phyloP scores from a whole-genome alignment of 2,113 vertebrate genomes.

The Ancistrus triradiatus region DNA sequence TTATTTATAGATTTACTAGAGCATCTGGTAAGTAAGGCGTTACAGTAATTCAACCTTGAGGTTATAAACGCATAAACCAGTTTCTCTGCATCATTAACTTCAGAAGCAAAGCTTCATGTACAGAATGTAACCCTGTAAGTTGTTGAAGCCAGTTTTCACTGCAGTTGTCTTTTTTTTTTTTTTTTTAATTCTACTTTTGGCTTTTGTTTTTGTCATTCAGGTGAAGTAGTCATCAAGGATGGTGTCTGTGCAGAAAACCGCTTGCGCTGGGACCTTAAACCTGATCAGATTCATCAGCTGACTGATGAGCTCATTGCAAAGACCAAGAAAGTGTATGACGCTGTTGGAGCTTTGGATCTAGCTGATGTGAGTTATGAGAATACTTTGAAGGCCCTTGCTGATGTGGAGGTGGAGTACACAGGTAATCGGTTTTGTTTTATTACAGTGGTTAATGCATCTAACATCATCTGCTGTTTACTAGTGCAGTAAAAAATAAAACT shows the following conservation, averaged over 20 bases:
- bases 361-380: slow-evolving; percentile 76
- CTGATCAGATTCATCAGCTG: slow-evolving; percentile 73
- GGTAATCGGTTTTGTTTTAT: slow-evolving; percentile 60
- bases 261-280: slow-evolving; percentile 84
- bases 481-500: too few species aligned
- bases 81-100: too few species aligned
- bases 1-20: too few species aligned
- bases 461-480: too few species aligned
- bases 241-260: slow-evolving; percentile 58
- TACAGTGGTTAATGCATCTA: not conserved
- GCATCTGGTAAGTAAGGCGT: too few species aligned
- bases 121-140: too few species aligned
- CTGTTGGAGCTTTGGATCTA: slow-evolving; percentile 73
- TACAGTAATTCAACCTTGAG: too few species aligned
- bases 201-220: slow-evolving; percentile 45
- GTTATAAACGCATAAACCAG: too few species aligned
- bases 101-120: too few species aligned
- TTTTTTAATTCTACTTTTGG: not conserved
- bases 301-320: slow-evolving; percentile 72
- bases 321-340: slow-evolving; percentile 85
- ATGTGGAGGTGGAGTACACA: slow-evolving; percentile 89
- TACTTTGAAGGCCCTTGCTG: slow-evolving; percentile 83
- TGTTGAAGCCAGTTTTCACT: too few species aligned
- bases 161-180: not conserved
- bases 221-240: slow-evolving; percentile 60